Evolutionary conservation across 2,888 invertebrate species (phyloP).

Genomic region (Esperia sulphurella): DNA sequence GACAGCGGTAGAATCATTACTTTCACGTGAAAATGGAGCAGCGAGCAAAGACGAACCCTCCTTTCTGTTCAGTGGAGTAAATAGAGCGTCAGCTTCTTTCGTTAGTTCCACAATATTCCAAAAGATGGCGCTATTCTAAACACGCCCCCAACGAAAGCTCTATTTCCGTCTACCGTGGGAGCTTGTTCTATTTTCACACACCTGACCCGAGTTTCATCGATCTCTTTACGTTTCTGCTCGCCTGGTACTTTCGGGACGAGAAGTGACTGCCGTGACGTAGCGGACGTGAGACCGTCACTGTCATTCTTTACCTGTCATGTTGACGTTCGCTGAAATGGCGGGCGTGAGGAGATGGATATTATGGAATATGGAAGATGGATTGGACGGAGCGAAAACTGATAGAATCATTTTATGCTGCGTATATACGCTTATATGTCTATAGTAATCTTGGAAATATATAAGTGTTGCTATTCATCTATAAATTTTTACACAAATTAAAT

Average conservation of each 20-base stretch:
- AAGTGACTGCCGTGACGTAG: constrained; percentile 73
- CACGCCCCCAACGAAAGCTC: constrained; percentile 19
- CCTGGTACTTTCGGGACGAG: constrained; percentile 63
- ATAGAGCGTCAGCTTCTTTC: neutral
- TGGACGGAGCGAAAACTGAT: neutral
- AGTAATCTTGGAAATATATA: too few species aligned
- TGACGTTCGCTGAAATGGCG: constrained; percentile 24
- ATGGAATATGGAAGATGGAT: constrained; percentile 12
- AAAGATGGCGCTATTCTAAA: constrained; percentile 31
- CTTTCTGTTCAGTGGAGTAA: too few species aligned
- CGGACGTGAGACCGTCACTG: constrained; percentile 63
- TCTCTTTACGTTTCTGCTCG: constrained; percentile 43
- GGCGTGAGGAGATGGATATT: constrained; percentile 12
- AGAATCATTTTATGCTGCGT: neutral
- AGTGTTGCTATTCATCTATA: too few species aligned
- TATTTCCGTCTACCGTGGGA: constrained; percentile 57
- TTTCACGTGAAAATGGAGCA: too few species aligned
- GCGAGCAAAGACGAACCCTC: too few species aligned
- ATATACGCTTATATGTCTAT: neutral
- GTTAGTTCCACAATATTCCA: neutral
- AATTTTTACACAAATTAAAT: too few species aligned
- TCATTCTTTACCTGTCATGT: constrained; percentile 39
- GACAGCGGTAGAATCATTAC: too few species aligned
- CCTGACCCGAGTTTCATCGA: constrained; percentile 32
- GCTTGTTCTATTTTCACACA: constrained; percentile 62